Conservation (phyloP, 2,113 vertebrate species). For the Anhinga anhinga region DNA sequence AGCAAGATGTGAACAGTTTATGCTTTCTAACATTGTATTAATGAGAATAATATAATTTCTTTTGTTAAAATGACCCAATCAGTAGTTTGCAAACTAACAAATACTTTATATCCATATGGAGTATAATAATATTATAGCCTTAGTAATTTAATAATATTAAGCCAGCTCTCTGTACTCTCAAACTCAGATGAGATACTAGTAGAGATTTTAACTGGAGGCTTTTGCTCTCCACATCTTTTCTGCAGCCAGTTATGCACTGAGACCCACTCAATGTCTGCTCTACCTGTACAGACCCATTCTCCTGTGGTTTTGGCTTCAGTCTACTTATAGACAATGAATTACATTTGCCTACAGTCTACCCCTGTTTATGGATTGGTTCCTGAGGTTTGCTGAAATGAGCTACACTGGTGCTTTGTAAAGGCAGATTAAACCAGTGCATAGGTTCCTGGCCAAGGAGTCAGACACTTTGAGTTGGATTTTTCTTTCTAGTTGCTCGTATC, state of each 20-base stretch:
- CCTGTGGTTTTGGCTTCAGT: background rate
- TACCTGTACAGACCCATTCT: background rate
- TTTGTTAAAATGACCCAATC: background rate
- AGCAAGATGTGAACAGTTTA: background rate
- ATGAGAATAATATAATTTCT: background rate
- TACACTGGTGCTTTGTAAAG: background rate
- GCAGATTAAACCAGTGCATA: background rate
- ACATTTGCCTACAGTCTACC: background rate
- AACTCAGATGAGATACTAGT: background rate
- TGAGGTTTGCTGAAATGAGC: background rate
- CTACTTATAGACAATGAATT: background rate
- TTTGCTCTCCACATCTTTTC: background rate
- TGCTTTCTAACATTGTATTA: background rate
- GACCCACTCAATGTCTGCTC: background rate
- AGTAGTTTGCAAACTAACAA: background rate
- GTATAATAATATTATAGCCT: background rate
- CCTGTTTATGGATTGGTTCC: background rate
- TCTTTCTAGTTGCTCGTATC: background rate
- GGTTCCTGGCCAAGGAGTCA: background rate
- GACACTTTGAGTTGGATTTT: background rate
- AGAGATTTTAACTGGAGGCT: background rate
- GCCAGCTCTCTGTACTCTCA: background rate
- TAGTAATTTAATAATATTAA: background rate
- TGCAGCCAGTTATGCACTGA: background rate
- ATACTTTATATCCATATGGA: background rate